Conservation (phyloP, 1,140 invertebrate species). For the Agraylea sexmaculata region DNA sequence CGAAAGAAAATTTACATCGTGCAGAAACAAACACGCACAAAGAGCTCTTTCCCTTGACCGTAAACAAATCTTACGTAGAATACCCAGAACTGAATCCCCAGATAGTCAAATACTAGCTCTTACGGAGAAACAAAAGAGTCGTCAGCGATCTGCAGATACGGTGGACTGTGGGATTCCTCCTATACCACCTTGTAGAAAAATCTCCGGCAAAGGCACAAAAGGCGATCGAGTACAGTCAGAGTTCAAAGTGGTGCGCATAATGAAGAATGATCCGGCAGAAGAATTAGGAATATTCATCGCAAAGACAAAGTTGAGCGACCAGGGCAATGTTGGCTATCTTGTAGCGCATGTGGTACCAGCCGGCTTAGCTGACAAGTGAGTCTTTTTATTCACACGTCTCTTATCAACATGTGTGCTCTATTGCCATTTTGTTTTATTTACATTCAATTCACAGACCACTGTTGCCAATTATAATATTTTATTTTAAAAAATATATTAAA, state of each 20-base stretch:
- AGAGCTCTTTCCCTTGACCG: conserved; percentile 40
- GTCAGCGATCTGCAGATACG: conserved; percentile 31
- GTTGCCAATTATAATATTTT: neutral
- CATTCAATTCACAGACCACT: neutral
- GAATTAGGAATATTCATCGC: conserved; percentile 78
- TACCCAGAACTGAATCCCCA: conserved; percentile 33
- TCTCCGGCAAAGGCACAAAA: conserved; percentile 26
- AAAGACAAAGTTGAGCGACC: conserved; percentile 53
- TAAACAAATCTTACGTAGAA: conserved; percentile 39
- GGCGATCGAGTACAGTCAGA: conserved; percentile 36
- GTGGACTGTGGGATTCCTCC: conserved; percentile 33
- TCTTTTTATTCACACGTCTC: conserved; percentile 15
- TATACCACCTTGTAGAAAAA: conserved; percentile 37
- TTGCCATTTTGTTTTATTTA: neutral
- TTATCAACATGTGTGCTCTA: neutral
- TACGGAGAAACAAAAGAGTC: conserved; percentile 36
- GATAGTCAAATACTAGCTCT: conserved; percentile 34
- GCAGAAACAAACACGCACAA: conserved; percentile 31
- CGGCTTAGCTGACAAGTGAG: conserved; percentile 65
- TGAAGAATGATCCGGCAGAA: conserved; percentile 50
- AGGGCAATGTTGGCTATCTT: conserved; percentile 61
- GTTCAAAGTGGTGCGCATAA: conserved; percentile 54
- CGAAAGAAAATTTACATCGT: conserved; percentile 26
- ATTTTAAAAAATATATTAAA: neutral
- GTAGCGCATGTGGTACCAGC: conserved; percentile 72